phyloP scores from a whole-genome alignment of 2,113 vertebrate species.

The Microtus montanus region DNA sequence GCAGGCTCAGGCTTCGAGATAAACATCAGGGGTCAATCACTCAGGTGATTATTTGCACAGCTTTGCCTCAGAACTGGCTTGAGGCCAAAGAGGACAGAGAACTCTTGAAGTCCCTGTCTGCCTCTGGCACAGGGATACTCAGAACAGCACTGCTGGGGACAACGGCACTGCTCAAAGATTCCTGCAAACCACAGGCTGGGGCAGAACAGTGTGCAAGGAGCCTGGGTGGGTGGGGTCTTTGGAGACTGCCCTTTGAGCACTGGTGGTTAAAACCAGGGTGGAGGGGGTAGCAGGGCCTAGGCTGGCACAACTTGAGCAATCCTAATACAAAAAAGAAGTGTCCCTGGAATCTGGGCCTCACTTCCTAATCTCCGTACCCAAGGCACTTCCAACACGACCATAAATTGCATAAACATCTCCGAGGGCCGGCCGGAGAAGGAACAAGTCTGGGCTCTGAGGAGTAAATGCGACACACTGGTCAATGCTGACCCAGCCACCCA shows the following conservation, averaged over 20 bases:
- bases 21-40: background rate
- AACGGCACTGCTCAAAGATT: background rate
- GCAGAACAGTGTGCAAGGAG: too few relatives aligned
- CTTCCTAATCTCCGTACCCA: background rate
- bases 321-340: background rate
- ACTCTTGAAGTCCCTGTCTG: background rate
- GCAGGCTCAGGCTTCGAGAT: background rate
- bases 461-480: fast-evolving
- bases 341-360: background rate
- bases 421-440: background rate
- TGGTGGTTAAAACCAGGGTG: background rate
- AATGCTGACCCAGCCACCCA: background rate
- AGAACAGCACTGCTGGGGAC: background rate
- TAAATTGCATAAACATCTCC: background rate
- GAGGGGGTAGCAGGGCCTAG: background rate
- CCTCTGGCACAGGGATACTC: background rate
- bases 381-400: background rate
- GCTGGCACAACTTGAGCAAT: background rate
- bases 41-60: background rate
- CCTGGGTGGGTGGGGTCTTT: background rate
- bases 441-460: background rate
- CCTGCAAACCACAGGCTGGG: background rate
- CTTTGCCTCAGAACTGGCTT: background rate
- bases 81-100: fast-evolving
- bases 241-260: background rate